Evolutionary conservation across 2,888 invertebrate species (phyloP).

Genomic region (Hemistola chrysoprasaria): DNA sequence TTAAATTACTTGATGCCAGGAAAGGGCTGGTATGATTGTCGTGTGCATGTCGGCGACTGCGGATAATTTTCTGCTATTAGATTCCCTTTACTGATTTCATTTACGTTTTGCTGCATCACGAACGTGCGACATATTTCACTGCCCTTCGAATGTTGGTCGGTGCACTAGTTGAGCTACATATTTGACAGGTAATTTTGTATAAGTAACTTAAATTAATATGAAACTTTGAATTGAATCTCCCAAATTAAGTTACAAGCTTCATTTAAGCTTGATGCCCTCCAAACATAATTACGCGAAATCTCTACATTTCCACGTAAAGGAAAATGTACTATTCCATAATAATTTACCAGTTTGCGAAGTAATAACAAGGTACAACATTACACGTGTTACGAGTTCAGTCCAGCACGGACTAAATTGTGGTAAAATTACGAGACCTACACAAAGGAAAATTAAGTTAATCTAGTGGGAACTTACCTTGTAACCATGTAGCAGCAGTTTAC

Average conservation of each 20-base stretch:
- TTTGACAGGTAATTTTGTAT: too few relatives aligned
- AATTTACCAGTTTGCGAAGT: conserved; percentile 19
- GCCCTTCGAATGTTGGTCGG: too few relatives aligned
- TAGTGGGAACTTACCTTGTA: conserved; percentile 21
- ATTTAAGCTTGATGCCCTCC: not conserved
- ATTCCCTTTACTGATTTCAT: too few relatives aligned
- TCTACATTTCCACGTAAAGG: conserved; percentile 4
- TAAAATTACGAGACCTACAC: conserved; percentile 16
- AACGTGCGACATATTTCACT: too few relatives aligned
- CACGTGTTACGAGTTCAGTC: conserved; percentile 13
- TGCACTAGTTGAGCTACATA: too few relatives aligned
- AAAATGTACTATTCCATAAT: conserved; percentile 15
- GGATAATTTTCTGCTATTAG: too few relatives aligned
- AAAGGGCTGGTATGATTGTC: conserved; percentile 2
- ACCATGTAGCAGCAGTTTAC: not conserved
- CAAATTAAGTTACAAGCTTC: too few relatives aligned
- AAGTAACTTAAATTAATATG: too few relatives aligned
- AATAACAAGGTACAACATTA: conserved; percentile 21
- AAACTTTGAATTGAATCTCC: not conserved
- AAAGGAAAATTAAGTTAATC: conserved; percentile 21
- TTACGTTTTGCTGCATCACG: too few relatives aligned
- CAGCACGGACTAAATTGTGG: conserved; percentile 22
- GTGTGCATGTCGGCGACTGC: not conserved
- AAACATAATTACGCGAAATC: conserved; percentile 5
- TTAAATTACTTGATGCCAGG: conserved; percentile 10